Evolutionary conservation across 1,140 invertebrate species (phyloP), one percentile per base, ranked within the genome.

Genomic region (Paramacrobiotus metropolitanus): DNA sequence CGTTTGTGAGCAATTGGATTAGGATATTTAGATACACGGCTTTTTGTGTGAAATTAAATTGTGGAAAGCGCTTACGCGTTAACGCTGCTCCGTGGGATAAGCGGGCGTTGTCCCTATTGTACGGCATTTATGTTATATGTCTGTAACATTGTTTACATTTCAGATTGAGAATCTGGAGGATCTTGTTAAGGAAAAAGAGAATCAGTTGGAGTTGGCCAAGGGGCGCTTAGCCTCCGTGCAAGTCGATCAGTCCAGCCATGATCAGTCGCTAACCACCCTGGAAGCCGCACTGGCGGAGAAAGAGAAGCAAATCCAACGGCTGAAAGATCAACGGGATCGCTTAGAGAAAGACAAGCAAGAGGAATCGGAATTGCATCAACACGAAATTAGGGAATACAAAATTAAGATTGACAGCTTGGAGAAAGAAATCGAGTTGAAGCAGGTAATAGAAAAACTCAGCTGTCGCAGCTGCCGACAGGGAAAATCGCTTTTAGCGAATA

Each of bases 121-220:
- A n/a, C n/a, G n/a, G n/a, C n/a, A n/a, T n/a, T n/a, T n/a, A n/a
- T n/a, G n/a, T n/a, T n/a, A n/a, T n/a, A n/a, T n/a, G n/a, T n/a
- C n/a, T n/a, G n/a, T n/a, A n/a, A n/a, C n/a, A n/a, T n/a, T n/a
- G 61, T n/a, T 31, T 3, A 30, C 20, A 61, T 66, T 73, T 45
- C 73, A 94, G 88, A 90, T 95, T 72, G 92, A 97, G 75, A 93
- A 93, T 72, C 75, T 96, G 44, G 93, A 97, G 77, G 91, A 94
- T 70, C 77, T 93, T 59, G 77, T 97, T 15, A 91, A 92, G 74
- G 92, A 97, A 72, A 96, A 96, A 75, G 93, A 97, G 72, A 91
- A 92, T 72, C 89, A 95, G 77, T 85, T 97, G 61, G 87, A 91
- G 68, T 89, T 92, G 83, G 86, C 90, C 0, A 78, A 89, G 65